These are phyloP conservation scores for Cylas formicarius DNA, from an alignment of 1,140 invertebrate species.

Conservation along the genomic window DNA sequence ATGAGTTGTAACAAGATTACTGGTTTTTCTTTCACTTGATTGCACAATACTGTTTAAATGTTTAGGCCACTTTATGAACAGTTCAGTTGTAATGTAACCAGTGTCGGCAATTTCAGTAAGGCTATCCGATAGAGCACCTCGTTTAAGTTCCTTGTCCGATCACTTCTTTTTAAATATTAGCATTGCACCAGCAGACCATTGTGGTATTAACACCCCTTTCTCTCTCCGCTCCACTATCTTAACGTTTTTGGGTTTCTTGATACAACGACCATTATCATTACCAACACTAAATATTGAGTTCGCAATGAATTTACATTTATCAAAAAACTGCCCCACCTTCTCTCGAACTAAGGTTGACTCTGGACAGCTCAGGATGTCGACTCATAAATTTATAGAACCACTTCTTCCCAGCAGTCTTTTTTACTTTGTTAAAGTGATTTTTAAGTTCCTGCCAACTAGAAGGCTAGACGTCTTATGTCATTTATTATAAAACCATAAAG, in stretches of 20 bases:
- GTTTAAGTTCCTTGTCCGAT: no score
- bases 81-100: slow-evolving; percentile 2
- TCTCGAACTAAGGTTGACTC: neutral
- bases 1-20: neutral
- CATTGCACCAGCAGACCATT: neutral
- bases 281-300: neutral
- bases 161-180: slow-evolving; percentile 1
- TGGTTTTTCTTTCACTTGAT: neutral
- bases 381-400: slow-evolving; percentile 2
- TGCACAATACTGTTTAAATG: no score
- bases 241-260: neutral
- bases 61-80: no score
- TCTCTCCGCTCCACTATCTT: no score
- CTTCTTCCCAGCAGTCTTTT: neutral
- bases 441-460: neutral
- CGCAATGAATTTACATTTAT: slow-evolving; percentile 1
- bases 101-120: slow-evolving; percentile 3
- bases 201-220: no score
- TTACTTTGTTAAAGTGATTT: slow-evolving; percentile 1
- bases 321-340: slow-evolving; percentile 1
- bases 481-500: neutral
- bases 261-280: neutral
- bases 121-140: neutral
- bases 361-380: no score
- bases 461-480: no score